These are phyloP conservation scores for Helicoverpa zea DNA, from an alignment of 1,140 invertebrate genomes.

Conservation along the genomic window DNA sequence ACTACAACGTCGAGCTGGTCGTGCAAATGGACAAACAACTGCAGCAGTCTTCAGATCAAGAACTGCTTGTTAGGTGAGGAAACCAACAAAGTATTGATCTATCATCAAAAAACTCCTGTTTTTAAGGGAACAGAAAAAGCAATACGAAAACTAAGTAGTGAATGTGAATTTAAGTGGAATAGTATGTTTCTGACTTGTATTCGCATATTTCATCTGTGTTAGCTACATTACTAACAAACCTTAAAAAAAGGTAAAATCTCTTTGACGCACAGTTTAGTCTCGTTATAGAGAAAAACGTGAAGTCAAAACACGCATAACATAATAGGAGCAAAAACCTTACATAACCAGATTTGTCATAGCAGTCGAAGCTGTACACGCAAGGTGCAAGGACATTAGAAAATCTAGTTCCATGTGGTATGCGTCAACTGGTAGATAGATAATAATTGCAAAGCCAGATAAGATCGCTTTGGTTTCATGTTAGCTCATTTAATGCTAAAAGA, in stretches of 20 bases:
- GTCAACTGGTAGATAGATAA: conserved; percentile 22
- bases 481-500: background rate
- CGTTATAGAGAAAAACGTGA: background rate
- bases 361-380: conserved; percentile 17
- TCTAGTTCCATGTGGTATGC: conserved; percentile 33
- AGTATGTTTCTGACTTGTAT: no score
- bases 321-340: conserved; percentile 25
- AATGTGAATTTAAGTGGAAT: no score
- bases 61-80: conserved; percentile 85
- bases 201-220: no score
- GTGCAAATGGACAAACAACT: conserved; percentile 91
- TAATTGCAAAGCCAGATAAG: conserved; percentile 20
- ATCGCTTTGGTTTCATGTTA: background rate
- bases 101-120: no score
- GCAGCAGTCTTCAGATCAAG: conserved; percentile 90
- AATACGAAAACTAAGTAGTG: no score
- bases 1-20: conserved; percentile 89
- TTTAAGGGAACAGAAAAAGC: no score
- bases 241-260: background rate
- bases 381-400: conserved; percentile 40
- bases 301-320: conserved; percentile 13
- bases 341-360: conserved; percentile 7
- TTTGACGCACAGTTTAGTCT: no score
- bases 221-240: no score
- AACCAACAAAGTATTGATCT: no score